A percentile compares a stretch with the other conserved stretches of the same genome.
These are phyloP conservation scores for Nannospalax galili DNA, from an alignment of 2,113 vertebrate genomes.

Conservation along the genomic window DNA sequence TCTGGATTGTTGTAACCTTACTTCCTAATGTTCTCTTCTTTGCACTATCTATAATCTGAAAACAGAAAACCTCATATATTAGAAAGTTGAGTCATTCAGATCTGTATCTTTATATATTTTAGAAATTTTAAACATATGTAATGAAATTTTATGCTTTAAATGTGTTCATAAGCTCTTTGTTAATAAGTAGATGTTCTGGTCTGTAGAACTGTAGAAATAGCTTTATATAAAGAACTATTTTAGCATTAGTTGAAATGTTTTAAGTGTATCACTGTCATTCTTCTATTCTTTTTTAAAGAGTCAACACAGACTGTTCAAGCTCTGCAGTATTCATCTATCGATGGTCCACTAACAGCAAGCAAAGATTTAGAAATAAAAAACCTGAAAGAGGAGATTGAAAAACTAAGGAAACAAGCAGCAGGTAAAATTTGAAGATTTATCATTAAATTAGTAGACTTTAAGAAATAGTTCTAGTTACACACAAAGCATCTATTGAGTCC, in stretches of 20 bases:
- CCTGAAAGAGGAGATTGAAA: slow-evolving; percentile 97
- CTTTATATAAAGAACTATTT: background rate
- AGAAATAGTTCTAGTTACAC: background rate
- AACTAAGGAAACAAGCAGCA: slow-evolving; percentile 94
- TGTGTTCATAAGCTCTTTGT: slow-evolving; percentile 10
- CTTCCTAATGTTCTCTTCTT: background rate
- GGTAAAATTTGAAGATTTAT: slow-evolving; percentile 85
- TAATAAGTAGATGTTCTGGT: background rate
- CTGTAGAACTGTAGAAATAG: background rate
- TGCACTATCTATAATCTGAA: background rate
- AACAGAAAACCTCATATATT: background rate
- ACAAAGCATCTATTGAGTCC: background rate
- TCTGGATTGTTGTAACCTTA: background rate
- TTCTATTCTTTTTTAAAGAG: slow-evolving; percentile 85
- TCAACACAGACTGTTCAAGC: slow-evolving; percentile 96
- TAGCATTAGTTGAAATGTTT: background rate
- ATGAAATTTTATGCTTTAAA: background rate
- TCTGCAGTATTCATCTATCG: slow-evolving; percentile 91
- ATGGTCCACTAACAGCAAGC: slow-evolving; percentile 81
- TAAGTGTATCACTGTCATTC: background rate
- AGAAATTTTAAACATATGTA: background rate
- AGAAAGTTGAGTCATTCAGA: background rate
- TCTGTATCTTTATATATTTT: background rate
- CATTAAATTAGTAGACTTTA: slow-evolving; percentile 12
- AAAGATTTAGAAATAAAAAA: slow-evolving; percentile 97